Evolutionary conservation across 2,888 invertebrate species (phyloP).

Genomic region (Nymphalis c-album): DNA sequence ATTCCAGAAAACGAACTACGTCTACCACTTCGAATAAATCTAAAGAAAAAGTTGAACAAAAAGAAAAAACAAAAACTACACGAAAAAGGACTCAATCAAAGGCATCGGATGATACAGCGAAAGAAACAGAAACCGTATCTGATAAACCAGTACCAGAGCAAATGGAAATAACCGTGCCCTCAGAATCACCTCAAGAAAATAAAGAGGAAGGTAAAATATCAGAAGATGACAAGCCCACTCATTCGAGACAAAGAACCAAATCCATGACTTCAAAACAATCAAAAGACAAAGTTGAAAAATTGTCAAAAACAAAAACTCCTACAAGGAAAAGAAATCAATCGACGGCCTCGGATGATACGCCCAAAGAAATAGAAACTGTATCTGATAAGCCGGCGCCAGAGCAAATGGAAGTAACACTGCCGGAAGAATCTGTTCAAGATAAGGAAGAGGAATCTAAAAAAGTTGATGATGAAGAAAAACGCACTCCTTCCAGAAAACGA

Average conservation of each 20-base stretch:
- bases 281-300: conserved; percentile 8
- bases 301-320: not conserved
- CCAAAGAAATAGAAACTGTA: not conserved
- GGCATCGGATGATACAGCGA: not conserved
- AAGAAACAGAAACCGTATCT: not conserved
- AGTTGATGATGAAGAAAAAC: too few relatives aligned
- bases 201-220: not conserved
- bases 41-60: conserved; percentile 4
- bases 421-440: not conserved
- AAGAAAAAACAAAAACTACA: not conserved
- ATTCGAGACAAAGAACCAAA: conserved; percentile 22
- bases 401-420: not conserved
- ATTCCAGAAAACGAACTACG: conserved; percentile 17
- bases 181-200: not conserved
- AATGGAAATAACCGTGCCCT: too few relatives aligned
- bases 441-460: not conserved
- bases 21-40: conserved; percentile 49
- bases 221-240: conserved; percentile 16
- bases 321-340: too few relatives aligned
- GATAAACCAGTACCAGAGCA: not conserved
- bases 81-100: not conserved
- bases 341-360: too few relatives aligned
- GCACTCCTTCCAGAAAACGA: too few relatives aligned
- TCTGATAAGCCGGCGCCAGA: not conserved
- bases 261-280: conserved; percentile 49